These are phyloP conservation scores for Channa striata DNA, from an alignment of 2,797 vertebrate genomes.

Conservation along the genomic window DNA sequence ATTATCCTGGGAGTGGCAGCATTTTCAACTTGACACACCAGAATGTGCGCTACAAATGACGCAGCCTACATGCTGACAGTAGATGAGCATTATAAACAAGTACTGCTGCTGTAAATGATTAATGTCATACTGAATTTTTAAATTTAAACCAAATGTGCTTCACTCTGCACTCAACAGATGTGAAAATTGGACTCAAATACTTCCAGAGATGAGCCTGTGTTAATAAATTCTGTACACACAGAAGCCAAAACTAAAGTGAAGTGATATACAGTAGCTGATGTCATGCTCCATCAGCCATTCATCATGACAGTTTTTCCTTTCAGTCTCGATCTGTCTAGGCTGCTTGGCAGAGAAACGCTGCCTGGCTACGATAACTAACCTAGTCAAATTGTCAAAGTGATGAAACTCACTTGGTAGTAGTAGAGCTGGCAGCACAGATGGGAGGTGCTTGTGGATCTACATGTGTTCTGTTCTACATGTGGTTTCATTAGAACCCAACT, in stretches of 20 bases:
- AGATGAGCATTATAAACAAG: background rate
- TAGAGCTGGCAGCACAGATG: slow-evolving; percentile 24
- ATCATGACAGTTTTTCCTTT: slow-evolving; percentile 18
- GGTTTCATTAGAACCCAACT: slow-evolving; percentile 44
- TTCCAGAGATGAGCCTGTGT: slow-evolving; percentile 24
- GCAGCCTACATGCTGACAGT: background rate
- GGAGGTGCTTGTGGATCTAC: slow-evolving; percentile 6
- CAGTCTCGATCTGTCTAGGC: background rate
- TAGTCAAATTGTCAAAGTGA: slow-evolving; percentile 17
- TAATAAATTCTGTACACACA: slow-evolving; percentile 10
- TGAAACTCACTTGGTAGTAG: slow-evolving; percentile 19
- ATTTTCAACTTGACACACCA: background rate
- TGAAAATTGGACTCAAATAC: slow-evolving; percentile 27
- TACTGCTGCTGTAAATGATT: slow-evolving; percentile 12
- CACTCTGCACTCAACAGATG: slow-evolving; percentile 25
- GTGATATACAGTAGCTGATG: slow-evolving; percentile 11
- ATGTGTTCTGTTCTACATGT: slow-evolving; percentile 16
- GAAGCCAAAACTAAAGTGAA: slow-evolving; percentile 17
- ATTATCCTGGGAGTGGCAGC: background rate
- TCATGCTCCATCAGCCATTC: slow-evolving; percentile 20
- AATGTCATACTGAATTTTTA: background rate
- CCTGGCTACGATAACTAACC: slow-evolving; percentile 22
- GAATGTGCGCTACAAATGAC: background rate
- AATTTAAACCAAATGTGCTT: slow-evolving; percentile 33
- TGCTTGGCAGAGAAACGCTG: slow-evolving; percentile 10